A percentile compares a stretch with the other conserved stretches of the same genome.
Evolutionary conservation across 2,113 vertebrate species (phyloP).

Genomic region (Eupsittula cactorum): DNA sequence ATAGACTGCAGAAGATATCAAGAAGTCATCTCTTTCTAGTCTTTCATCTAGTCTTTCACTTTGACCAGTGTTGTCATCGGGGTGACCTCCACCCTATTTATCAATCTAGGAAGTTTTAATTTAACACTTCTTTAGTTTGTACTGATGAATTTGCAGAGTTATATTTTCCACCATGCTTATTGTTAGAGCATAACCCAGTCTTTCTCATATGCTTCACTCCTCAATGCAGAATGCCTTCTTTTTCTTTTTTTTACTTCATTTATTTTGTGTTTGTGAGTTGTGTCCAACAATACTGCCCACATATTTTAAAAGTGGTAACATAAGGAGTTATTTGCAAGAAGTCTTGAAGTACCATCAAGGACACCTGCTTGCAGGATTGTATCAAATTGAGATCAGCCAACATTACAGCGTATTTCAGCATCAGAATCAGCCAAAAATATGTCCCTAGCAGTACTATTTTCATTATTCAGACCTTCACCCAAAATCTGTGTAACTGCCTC

Average conservation of each 20-base stretch:
- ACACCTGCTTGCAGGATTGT: conserved; percentile 61
- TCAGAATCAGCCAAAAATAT: conserved; percentile 69
- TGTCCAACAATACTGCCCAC: conserved; percentile 60
- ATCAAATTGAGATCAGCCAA: conserved; percentile 61
- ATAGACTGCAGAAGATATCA: neutral
- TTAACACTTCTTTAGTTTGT: neutral
- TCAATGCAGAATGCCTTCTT: neutral
- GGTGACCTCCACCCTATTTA: neutral
- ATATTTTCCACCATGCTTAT: neutral
- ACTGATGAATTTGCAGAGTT: neutral
- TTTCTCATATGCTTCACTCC: neutral
- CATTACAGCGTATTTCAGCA: conserved; percentile 54
- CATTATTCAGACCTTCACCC: conserved; percentile 68
- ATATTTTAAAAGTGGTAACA: conserved; percentile 58
- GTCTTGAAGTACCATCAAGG: conserved; percentile 64
- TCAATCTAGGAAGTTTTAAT: neutral
- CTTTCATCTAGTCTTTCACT: neutral
- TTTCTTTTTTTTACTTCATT: neutral
- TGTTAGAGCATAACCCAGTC: neutral
- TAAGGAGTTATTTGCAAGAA: conserved; percentile 70
- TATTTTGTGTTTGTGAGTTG: conserved; percentile 29
- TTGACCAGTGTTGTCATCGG: neutral
- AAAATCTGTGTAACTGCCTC: conserved; percentile 63
- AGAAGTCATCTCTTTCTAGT: neutral
- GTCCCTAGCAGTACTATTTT: conserved; percentile 65